These are phyloP conservation scores for Colius striatus DNA, from an alignment of 2,113 vertebrate genomes.

Conservation along the genomic window DNA sequence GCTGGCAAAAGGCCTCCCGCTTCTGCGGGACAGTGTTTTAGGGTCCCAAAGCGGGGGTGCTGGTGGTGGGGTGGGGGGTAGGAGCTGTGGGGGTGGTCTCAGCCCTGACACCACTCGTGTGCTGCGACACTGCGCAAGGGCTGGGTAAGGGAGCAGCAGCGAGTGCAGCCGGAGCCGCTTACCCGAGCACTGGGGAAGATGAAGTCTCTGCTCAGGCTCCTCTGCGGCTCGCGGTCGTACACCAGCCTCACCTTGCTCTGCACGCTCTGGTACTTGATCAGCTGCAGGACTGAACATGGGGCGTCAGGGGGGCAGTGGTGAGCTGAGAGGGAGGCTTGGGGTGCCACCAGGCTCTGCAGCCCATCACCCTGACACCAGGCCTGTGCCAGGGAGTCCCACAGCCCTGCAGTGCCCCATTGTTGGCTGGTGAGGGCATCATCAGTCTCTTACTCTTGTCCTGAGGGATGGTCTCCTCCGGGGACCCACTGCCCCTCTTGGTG, in stretches of 20 bases:
- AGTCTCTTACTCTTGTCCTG: constrained; percentile 80
- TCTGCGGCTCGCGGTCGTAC: constrained; percentile 76
- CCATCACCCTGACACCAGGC: not conserved
- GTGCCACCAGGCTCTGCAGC: rapidly evolving
- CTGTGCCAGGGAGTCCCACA: not conserved
- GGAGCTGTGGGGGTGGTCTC: not conserved
- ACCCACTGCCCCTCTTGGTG: constrained; percentile 71
- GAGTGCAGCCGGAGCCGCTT: rapidly evolving
- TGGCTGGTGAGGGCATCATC: rapidly evolving
- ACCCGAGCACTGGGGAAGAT: constrained; percentile 82
- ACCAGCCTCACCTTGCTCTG: constrained; percentile 81
- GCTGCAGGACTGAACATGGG: constrained; percentile 80
- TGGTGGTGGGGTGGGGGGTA: rapidly evolving
- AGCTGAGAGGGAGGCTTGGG: rapidly evolving
- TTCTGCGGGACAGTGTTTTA: constrained; percentile 66
- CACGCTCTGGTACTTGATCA: constrained; percentile 84
- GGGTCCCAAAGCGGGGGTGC: not conserved
- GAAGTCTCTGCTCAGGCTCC: constrained; percentile 79
- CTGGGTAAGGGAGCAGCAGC: rapidly evolving
- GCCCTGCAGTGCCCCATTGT: rapidly evolving
- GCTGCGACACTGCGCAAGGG: rapidly evolving
- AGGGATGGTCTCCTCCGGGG: constrained; percentile 77
- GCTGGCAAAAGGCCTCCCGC: constrained; percentile 85
- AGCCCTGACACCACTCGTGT: not conserved
- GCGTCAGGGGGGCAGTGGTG: rapidly evolving